Evolutionary conservation across 2,113 vertebrate genomes (phyloP).

Genomic region (Paratilapia polleni): DNA sequence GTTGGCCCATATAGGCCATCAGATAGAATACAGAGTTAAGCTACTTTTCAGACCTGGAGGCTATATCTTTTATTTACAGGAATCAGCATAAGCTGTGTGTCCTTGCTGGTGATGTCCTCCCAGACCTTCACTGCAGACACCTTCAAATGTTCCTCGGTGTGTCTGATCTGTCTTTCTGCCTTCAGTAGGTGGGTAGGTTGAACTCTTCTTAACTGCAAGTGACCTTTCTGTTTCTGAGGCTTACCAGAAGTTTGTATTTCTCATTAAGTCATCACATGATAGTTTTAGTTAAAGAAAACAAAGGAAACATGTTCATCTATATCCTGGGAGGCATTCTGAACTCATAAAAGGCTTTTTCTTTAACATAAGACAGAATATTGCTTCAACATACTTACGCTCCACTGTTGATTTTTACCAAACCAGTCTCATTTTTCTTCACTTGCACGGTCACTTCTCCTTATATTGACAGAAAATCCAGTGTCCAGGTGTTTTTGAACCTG

Average conservation of each 20-base stretch:
- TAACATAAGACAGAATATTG: neutral
- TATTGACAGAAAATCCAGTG: rapidly evolving
- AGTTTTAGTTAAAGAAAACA: neutral
- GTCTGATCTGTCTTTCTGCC: no score
- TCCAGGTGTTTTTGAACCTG: neutral
- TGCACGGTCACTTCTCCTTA: neutral
- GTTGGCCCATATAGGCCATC: neutral
- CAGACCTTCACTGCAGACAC: no score
- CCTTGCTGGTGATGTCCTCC: neutral
- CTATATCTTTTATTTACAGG: neutral
- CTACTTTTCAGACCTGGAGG: neutral
- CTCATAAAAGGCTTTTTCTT: neutral
- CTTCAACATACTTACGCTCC: neutral
- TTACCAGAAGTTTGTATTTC: neutral
- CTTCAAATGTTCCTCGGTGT: no score
- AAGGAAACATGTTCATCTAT: neutral
- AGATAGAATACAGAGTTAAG: neutral
- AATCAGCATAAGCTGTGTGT: neutral
- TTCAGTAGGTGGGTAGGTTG: no score
- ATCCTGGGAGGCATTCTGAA: neutral
- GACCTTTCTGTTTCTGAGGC: no score
- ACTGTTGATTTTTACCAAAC: neutral
- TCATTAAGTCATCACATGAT: neutral
- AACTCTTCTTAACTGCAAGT: no score
- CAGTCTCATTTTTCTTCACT: neutral